phyloP scores from a whole-genome alignment of 2,797 vertebrate genomes.

The Lepus oiostolus region DNA sequence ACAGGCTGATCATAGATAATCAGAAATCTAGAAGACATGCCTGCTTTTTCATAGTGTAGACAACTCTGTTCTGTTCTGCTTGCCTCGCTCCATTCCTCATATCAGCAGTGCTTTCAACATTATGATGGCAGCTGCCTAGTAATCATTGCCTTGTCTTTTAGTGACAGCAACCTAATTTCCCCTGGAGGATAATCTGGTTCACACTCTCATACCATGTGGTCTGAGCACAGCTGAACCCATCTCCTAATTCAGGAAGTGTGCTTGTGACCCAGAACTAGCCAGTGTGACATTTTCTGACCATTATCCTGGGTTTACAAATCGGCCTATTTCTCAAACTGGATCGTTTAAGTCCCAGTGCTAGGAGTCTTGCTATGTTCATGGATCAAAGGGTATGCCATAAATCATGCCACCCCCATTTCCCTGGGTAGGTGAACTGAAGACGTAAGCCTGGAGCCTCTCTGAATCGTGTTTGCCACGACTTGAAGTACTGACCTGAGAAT shows the following conservation, averaged over 20 bases:
- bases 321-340: not conserved
- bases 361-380: not conserved
- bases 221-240: not conserved
- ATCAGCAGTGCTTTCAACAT: not conserved
- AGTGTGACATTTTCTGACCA: not conserved
- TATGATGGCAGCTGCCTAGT: not conserved
- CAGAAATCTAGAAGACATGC: not conserved
- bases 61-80: not conserved
- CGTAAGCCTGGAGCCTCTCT: not conserved
- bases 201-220: not conserved
- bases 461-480: not conserved
- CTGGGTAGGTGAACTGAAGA: not conserved
- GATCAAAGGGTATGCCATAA: not conserved
- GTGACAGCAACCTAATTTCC: not conserved
- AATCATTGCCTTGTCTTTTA: conserved; percentile 24
- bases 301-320: not conserved
- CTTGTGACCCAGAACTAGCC: not conserved
- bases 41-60: not conserved
- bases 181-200: not conserved
- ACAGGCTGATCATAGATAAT: not conserved
- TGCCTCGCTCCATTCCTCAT: not conserved
- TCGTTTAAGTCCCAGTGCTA: not conserved
- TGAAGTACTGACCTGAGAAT: not conserved
- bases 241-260: not conserved
- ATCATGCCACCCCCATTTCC: not conserved